These are phyloP conservation scores for Orussus abietinus DNA, from an alignment of 1,140 invertebrate genomes.

Conservation along the genomic window DNA sequence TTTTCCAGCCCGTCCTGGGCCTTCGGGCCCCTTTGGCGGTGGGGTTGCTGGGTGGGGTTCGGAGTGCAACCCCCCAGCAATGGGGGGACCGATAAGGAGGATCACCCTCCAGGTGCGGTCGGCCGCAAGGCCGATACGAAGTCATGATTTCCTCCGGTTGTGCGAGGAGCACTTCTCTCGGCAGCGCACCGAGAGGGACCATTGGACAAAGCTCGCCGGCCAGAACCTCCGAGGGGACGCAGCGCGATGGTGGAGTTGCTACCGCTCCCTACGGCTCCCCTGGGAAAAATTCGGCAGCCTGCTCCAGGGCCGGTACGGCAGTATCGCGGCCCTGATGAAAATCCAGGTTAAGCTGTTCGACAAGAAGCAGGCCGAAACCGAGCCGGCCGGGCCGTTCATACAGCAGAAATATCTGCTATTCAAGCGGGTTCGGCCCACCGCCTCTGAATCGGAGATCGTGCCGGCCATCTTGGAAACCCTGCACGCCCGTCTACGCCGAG, in stretches of 20 bases:
- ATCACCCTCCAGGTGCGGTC: too few species aligned
- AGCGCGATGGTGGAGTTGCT: slow-evolving; percentile 19
- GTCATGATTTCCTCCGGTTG: too few species aligned
- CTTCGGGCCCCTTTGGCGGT: too few species aligned
- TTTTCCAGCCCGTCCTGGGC: too few species aligned
- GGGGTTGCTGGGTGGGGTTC: too few species aligned
- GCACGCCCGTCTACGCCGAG: slow-evolving; percentile 5
- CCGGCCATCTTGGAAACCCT: slow-evolving; percentile 13
- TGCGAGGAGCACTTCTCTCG: too few species aligned
- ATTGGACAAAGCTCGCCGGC: too few species aligned
- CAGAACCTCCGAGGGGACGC: too few species aligned
- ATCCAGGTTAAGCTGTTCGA: slow-evolving; percentile 18
- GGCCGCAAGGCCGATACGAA: too few species aligned
- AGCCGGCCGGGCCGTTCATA: slow-evolving; percentile 16
- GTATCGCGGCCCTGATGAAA: not conserved
- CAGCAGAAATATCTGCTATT: slow-evolving; percentile 18
- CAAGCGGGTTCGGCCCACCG: slow-evolving; percentile 10
- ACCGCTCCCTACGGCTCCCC: slow-evolving; percentile 11
- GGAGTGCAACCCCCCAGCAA: too few species aligned
- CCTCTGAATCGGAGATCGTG: slow-evolving; percentile 11
- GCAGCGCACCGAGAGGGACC: too few species aligned
- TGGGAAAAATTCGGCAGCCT: slow-evolving; percentile 16
- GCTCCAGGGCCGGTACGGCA: slow-evolving; percentile 13
- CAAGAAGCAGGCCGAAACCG: slow-evolving; percentile 14
- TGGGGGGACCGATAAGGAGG: too few species aligned